Evolutionary conservation across 2,888 invertebrate species (phyloP), one percentile per base, ranked within the genome.

Genomic region (Bedellia somnulentella): DNA sequence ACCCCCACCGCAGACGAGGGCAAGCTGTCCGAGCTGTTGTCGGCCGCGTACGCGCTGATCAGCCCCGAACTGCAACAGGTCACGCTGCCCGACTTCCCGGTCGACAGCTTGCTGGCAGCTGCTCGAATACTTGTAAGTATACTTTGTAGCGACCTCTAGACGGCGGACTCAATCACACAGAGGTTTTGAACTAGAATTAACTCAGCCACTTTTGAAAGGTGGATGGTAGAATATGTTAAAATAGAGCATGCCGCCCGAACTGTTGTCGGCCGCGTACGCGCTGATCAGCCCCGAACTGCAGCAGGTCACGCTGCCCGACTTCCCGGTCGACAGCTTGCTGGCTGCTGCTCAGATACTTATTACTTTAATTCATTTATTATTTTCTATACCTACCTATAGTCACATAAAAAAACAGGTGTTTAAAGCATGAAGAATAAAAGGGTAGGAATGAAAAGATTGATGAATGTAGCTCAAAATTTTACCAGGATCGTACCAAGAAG

Each of bases 51-150:
- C 47, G 91, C 92, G 1, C 77, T 95, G 31, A 78, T 87, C 40
- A 85, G 86, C 11, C 83, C 86, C 4, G 93, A 93, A 56, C 80
- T 89, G 26, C 71, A 71, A 45, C 63, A 70, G 34, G 73, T 93
- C 32, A 86, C 85, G 32, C 62, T 97, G 33, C 94, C 94, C 0
- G 93, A 95, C 64, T 95, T 96, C 57, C 96, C 97, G 0, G 56
- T 93, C 2, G 92, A 93, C 48, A 91, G 86, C 60, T 59, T 95
- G 28, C 60, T 71, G 1, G 55, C 80, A 4, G 83, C 85, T 16
- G 86, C 85, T 3, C 57, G 70, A 36, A 80, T 92, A 36, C 47
- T 91, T 80, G 90, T 73, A 82, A 68, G 60, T 18, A 18, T 6
- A n/a, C n/a, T n/a, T n/a, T n/a, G n/a, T n/a, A n/a, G n/a, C n/a